phyloP scores from a whole-genome alignment of 2,797 vertebrate genomes.

The Crenichthys baileyi region DNA sequence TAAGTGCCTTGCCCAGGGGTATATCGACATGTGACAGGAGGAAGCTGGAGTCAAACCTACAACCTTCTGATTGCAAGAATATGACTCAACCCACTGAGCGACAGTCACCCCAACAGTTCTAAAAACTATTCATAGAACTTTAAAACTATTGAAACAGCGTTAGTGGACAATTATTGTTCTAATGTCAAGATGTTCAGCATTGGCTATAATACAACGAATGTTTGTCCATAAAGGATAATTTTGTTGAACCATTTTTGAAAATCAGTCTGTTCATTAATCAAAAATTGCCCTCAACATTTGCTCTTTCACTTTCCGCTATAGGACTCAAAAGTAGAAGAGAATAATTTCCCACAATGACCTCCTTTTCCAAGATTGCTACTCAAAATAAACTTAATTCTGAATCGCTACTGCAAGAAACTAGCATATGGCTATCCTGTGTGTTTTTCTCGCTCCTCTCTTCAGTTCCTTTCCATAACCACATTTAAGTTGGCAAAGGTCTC shows the following conservation, averaged over 20 bases:
- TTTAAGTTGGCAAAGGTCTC: slow-evolving; percentile 13
- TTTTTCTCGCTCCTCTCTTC: slow-evolving; percentile 20
- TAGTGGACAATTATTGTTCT: background rate
- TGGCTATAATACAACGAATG: background rate
- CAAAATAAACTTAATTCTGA: slow-evolving; percentile 8
- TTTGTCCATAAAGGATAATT: background rate
- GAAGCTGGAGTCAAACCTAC: background rate
- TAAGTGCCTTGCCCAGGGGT: too few species aligned
- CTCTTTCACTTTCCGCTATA: background rate
- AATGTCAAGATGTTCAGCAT: background rate
- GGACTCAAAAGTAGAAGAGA: background rate
- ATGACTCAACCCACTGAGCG: too few species aligned
- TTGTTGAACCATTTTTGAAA: background rate
- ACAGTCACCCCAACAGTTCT: background rate
- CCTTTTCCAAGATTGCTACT: background rate
- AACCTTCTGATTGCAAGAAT: too few species aligned
- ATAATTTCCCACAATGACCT: slow-evolving; percentile 14
- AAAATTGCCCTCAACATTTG: background rate
- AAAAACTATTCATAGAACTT: background rate
- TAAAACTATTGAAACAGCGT: background rate
- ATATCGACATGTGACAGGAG: background rate
- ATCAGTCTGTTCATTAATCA: background rate
- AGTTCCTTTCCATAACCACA: slow-evolving; percentile 19
- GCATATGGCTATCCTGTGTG: slow-evolving; percentile 24
- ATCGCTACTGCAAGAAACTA: slow-evolving; percentile 20